Base-by-base conservation (phyloP, 2,113 vertebrate species). In the Trinectes maculatus region DNA sequence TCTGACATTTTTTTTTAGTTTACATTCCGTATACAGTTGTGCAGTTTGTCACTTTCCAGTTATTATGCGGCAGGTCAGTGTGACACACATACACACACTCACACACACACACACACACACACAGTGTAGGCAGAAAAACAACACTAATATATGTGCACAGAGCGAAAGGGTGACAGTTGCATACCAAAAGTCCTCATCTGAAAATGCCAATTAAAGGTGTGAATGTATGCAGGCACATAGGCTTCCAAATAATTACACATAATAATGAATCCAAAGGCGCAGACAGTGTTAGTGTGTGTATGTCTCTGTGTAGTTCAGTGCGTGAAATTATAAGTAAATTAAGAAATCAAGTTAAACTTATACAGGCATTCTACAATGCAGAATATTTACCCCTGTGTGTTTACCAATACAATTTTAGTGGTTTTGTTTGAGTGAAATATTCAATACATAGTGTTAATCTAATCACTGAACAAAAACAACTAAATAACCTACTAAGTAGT, bases 191-290 rank as follows among this genome's bases (percentile, higher is more conserved):
- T 72, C 57, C 13, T 48, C 29, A 71, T 72, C 56, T 87, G 79
- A 82, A 80, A 51, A 63, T 80, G 71, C 83, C 91, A 93, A 92
- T 91, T 91, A 93, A 89, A 91, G 87, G 91, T 92, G 90, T 86
- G 85, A 92, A 89, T 58, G 77, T 71, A 75, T 74, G 66, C 26
- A 58, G 67, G 36, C 16, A 37, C n/a, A 56, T 22, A 8, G 6
- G 25, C 36, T 26, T 65, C 28, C 71, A 79, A 72, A 80, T 71
- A 69, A 74, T 80, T 72, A 71, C 43, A 67, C 44, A 37, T 49
- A 52, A 69, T 57, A 57, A 79, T 79, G 22, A 69, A 49, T 70
- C 24, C 46, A 70, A 64, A 77, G 11, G 44, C 42, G 28, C 59
- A 61, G 2, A 42, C 56, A 46, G n/a, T 19, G 37, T 37, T n/a